These are phyloP conservation scores for Uloborus plumipes DNA, from an alignment of 2,888 invertebrate genomes.

Conservation along the genomic window DNA sequence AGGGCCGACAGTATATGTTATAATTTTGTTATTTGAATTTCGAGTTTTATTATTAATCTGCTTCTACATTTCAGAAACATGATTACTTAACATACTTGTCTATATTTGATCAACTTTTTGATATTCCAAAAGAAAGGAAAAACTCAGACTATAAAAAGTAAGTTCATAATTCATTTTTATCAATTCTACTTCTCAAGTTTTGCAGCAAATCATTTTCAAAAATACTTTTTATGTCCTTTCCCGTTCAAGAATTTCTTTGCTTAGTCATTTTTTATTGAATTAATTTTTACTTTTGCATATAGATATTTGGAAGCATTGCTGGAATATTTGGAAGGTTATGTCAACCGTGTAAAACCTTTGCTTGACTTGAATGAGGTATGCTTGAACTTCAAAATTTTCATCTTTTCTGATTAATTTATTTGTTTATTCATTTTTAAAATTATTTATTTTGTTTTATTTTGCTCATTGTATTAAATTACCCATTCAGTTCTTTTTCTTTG, in stretches of 20 bases:
- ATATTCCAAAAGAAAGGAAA: constrained; percentile 83
- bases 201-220: neutral
- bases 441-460: too few relatives aligned
- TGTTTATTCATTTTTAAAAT: too few relatives aligned
- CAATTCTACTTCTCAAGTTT: neutral
- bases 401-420: neutral
- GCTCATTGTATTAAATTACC: too few relatives aligned
- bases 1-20: too few relatives aligned
- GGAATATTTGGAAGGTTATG: constrained; percentile 87
- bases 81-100: constrained; percentile 96
- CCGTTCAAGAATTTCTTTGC: neutral
- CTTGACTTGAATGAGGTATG: constrained; percentile 80
- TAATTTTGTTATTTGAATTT: neutral
- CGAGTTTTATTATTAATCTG: neutral
- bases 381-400: neutral
- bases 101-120: constrained; percentile 94
- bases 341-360: constrained; percentile 86
- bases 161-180: constrained; percentile 75
- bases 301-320: constrained; percentile 85
- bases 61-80: constrained; percentile 77
- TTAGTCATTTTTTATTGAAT: neutral
- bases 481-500: too few relatives aligned
- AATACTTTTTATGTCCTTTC: neutral
- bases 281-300: constrained; percentile 4
- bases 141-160: constrained; percentile 78